Conservation (phyloP, 1,140 invertebrate genomes). For the Nebria ingens region DNA sequence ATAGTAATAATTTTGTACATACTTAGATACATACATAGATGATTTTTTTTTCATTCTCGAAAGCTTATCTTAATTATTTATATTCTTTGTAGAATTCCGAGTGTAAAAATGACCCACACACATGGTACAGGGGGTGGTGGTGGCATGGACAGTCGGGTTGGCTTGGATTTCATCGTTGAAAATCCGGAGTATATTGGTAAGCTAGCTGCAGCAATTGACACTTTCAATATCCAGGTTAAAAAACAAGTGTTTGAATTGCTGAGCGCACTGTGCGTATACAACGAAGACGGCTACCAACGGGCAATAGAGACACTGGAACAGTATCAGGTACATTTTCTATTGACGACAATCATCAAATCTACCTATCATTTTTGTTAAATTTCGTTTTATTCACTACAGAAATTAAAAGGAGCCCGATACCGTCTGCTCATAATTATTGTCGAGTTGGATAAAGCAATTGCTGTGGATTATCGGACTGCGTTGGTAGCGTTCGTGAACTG, state of each 20-base stretch:
- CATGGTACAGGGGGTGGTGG: not conserved
- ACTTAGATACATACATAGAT: too few species aligned
- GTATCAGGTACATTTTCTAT: slow-evolving; percentile 74
- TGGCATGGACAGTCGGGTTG: slow-evolving; percentile 75
- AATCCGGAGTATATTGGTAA: slow-evolving; percentile 86
- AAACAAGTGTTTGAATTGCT: slow-evolving; percentile 87
- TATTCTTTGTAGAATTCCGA: too few species aligned
- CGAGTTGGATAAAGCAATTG: slow-evolving; percentile 69
- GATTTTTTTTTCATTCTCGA: too few species aligned
- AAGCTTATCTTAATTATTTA: too few species aligned
- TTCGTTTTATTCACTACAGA: slow-evolving; percentile 41
- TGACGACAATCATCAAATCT: not conserved
- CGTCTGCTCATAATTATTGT: slow-evolving; percentile 76
- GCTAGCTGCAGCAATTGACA: slow-evolving; percentile 79
- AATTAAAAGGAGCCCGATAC: slow-evolving; percentile 72
- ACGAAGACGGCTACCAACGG: slow-evolving; percentile 69
- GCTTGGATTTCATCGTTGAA: slow-evolving; percentile 87
- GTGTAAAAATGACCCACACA: not conserved
- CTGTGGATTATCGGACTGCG: slow-evolving; percentile 79
- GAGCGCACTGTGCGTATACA: slow-evolving; percentile 83
- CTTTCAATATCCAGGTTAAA: slow-evolving; percentile 68
- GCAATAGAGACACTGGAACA: slow-evolving; percentile 78
- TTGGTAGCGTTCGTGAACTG: slow-evolving; percentile 92
- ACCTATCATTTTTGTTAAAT: not conserved
- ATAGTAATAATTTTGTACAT: too few species aligned